phyloP scores from a whole-genome alignment of 2,113 vertebrate genomes.

The Cygnus atratus region DNA sequence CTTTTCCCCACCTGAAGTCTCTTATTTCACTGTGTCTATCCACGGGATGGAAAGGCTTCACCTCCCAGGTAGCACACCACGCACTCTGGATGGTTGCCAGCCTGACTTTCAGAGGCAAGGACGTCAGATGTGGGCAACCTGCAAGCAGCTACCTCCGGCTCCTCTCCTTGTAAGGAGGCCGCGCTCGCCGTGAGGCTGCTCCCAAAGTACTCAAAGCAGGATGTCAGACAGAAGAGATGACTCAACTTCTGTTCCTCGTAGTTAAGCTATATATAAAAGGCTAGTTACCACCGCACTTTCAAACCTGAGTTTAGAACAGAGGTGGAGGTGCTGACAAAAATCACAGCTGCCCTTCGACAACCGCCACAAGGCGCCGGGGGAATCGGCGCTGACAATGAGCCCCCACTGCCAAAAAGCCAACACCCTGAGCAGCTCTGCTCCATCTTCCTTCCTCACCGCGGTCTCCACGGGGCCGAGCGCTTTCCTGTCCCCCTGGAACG shows the following conservation, averaged over 20 bases:
- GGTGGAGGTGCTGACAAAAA: not conserved
- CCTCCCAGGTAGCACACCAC: not conserved
- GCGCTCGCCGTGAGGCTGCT: not conserved
- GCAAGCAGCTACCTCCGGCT: not conserved
- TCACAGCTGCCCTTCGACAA: not conserved
- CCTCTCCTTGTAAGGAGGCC: not conserved
- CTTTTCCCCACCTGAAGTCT: not conserved
- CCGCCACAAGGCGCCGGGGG: not conserved
- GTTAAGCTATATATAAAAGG: slow-evolving; percentile 27
- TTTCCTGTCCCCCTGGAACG: not conserved
- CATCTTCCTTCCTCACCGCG: not conserved
- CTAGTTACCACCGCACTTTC: slow-evolving; percentile 1
- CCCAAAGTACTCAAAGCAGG: not conserved
- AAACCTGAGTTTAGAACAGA: not conserved
- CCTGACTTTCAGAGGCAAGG: not conserved
- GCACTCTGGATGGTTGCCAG: not conserved
- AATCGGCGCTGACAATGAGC: not conserved
- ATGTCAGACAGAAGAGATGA: slow-evolving; percentile 42
- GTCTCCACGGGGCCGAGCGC: not conserved
- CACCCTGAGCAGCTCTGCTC: not conserved
- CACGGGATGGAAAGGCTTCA: not conserved
- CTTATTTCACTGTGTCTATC: not conserved
- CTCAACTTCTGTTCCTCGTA: slow-evolving; percentile 34
- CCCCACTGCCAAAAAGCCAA: slow-evolving; percentile 9
- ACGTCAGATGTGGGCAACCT: not conserved